Base-by-base conservation (phyloP, 2,888 invertebrate species). In the Calameuta filiformis region DNA sequence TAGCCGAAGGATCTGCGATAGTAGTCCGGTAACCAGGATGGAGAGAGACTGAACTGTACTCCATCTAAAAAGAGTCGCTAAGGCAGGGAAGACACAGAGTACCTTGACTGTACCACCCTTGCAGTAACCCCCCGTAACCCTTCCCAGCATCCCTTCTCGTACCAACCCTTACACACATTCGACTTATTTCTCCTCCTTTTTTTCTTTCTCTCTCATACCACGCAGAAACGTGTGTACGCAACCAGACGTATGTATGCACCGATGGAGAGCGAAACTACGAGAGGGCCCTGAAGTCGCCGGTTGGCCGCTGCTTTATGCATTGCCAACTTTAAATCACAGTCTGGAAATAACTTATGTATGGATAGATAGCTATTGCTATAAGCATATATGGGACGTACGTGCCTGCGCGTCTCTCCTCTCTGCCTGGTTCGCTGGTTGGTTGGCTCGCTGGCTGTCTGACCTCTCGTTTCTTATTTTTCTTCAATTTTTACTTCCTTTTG, bases 261-360 rank as follows among this genome's bases (percentile, higher is more conserved):
- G 9, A 56, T 2, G 2, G 56, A 56, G 56, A 9, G 23, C 56
- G 23, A 56, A 23, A 56, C 23, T 56, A 23, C 56, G 56, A 56
- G 23, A 23, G 56, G 23, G 56, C 56, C 56, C 56, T 56, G 56
- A 56, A 56, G 23, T 56, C 56, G 23, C 56, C 56, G 56, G 56
- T 56, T 56, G 56, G 56, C 35, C 30, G 37, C 68, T 31, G 56
- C 77, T 79, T 82, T 84, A 83, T 84, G 84, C 82, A 85, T 83
- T 83, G 86, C 83, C 83, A 85, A 85, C 83, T 83, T 83, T 84
- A 86, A 87, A 88, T 87, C 85, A 87, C 83, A 75, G 81, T 68
- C 79, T 83, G 83, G 82, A 85, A 86, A 85, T 85, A 86, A 71
- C 71, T 71, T 71, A 71, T 34, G 71, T 71, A 71, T 71, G 81